phyloP scores from a whole-genome alignment of 2,888 invertebrate genomes.

The Agrenia bidenticulata region DNA sequence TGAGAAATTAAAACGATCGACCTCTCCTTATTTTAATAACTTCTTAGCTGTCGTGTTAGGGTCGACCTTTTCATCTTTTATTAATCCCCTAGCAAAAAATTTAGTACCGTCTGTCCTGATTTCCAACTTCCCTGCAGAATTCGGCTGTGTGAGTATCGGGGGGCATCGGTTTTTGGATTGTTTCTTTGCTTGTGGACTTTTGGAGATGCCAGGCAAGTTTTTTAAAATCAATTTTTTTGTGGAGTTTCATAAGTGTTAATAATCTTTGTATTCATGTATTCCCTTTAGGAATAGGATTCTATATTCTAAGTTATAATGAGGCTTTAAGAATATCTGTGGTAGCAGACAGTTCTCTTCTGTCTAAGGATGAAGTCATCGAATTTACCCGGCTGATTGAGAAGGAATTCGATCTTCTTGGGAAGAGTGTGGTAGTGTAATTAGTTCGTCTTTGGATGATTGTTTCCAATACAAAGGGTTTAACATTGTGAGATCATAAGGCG shows the following conservation, averaged over 20 bases:
- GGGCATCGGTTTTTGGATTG: background rate
- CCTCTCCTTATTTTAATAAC: no score
- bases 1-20: no score
- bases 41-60: no score
- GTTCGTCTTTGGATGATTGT: no score
- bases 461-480: no score
- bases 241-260: background rate
- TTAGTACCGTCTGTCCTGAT: slow-evolving; percentile 16
- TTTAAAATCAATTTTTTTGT: background rate
- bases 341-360: slow-evolving; percentile 2
- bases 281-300: slow-evolving; percentile 1
- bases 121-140: background rate
- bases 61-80: no score
- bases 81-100: no score
- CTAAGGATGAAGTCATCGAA: background rate
- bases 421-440: background rate
- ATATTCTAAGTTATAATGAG: background rate
- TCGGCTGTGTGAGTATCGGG: background rate
- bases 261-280: background rate
- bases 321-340: background rate
- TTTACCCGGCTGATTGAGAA: background rate
- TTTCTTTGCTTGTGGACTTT: background rate
- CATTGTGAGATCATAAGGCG: no score
- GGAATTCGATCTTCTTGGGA: background rate
- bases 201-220: background rate